Evolutionary conservation across 2,888 invertebrate species (phyloP), one percentile per base, ranked within the genome.

Genomic region (Eumacrocentrus americanus): DNA sequence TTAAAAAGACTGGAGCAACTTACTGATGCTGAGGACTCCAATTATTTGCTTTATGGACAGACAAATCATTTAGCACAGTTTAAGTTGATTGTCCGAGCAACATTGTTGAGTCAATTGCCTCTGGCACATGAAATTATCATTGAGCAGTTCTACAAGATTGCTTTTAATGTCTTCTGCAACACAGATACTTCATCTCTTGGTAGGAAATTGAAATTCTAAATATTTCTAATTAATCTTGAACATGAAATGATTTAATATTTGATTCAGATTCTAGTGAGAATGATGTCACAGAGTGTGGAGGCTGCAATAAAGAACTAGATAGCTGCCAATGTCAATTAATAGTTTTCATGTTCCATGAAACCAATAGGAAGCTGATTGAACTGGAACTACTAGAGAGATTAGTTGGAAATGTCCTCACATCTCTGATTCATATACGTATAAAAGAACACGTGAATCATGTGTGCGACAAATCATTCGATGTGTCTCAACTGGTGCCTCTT

Each of bases 391-490:
- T 95, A 50, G 95, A 95, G 78, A 87, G 92, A 69, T 81, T 96
- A 34, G 90, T 93, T 2, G 94, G 94, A 0, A 91, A 92, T 77
- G 89, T 93, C 1, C 83, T 96, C 7, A 94, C 94, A 1, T 87
- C 87, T 61, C 85, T 96, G 54, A 92, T 95, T 63, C 92, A 94
- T 76, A 84, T 89, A 69, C 87, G 91, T 71, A 95, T 97, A 66
- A 88, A 91, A 75, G 85, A 86, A 65, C 91, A 95, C 73, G 91
- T 97, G n/a, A 87, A 89, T 72, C 89, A 89, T 70, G 87, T 89
- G 0, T 95, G 95, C 74, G 90, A 91, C 70, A 93, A 92, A 25
- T 91, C 90, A 71, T 95, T 94, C 83, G 92, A 95, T 82, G 86
- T 88, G 16, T 91, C 92, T 3, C 92, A 92, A 72, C 84, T 95